phyloP scores from a whole-genome alignment of 2,888 invertebrate genomes.

The Chymomyza procnemis region DNA sequence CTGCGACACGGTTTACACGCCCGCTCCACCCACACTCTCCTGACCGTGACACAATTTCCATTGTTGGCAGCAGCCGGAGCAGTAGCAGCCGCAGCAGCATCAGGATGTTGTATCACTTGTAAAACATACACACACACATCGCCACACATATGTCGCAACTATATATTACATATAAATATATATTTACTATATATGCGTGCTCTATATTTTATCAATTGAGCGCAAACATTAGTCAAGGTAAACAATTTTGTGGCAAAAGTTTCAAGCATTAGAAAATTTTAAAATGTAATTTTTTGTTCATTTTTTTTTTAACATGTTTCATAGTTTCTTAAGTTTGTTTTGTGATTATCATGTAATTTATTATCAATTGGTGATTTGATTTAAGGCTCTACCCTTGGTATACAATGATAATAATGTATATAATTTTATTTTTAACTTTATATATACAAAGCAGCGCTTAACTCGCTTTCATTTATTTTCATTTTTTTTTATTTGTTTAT shows the following conservation, averaged over 20 bases:
- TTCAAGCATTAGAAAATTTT: not conserved
- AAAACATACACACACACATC: slow-evolving; percentile 1
- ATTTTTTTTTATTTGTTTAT: too few relatives aligned
- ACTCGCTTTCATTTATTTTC: not conserved
- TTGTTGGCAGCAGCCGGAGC: slow-evolving; percentile 44
- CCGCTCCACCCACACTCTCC: slow-evolving; percentile 52
- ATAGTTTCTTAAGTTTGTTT: not conserved
- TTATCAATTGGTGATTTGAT: slow-evolving; percentile 72
- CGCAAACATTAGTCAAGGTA: slow-evolving; percentile 27
- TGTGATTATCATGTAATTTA: slow-evolving; percentile 35
- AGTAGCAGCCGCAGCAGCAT: slow-evolving; percentile 13
- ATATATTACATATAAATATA: too few relatives aligned
- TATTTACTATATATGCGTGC: not conserved
- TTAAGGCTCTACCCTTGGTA: slow-evolving; percentile 62
- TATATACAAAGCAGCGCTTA: slow-evolving; percentile 3
- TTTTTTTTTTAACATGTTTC: not conserved
- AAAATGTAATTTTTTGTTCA: not conserved
- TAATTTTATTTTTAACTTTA: not conserved
- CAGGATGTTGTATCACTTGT: slow-evolving; percentile 7
- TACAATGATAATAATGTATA: slow-evolving; percentile 8
- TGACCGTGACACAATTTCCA: slow-evolving; percentile 71
- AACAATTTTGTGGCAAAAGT: slow-evolving; percentile 12
- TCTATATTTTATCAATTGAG: slow-evolving; percentile 23
- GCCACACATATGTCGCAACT: too few relatives aligned
- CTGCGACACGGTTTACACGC: slow-evolving; percentile 33